Conservation (phyloP, 2,888 invertebrate genomes). For the Pegoplata infirma region DNA sequence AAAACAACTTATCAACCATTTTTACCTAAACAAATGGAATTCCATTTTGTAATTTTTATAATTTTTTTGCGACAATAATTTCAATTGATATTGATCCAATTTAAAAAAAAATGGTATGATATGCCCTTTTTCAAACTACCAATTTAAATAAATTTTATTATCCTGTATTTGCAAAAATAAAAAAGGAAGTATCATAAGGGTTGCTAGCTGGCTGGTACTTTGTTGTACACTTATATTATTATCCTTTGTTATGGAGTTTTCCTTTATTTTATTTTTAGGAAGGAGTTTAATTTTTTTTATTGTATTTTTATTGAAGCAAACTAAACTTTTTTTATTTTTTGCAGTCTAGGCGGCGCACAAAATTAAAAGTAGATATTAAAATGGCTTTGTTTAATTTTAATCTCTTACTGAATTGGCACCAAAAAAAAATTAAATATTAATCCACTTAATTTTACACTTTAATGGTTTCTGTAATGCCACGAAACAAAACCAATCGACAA, state of each 20-base stretch:
- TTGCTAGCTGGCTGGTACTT: not conserved
- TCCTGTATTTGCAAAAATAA: not conserved
- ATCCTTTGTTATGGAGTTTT: not conserved
- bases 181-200: not conserved
- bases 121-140: not conserved
- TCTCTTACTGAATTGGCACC: not conserved
- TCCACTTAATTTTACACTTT: conserved; percentile 12
- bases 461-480: not conserved
- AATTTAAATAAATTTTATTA: not conserved
- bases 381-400: not conserved
- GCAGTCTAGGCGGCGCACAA: too few relatives aligned
- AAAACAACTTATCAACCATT: too few relatives aligned
- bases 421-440: conserved; percentile 8
- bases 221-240: not conserved
- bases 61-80: too few relatives aligned
- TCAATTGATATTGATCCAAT: too few relatives aligned
- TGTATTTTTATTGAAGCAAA: too few relatives aligned
- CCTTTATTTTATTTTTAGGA: not conserved
- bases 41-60: too few relatives aligned
- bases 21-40: too few relatives aligned
- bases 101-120: not conserved
- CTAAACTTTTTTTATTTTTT: too few relatives aligned
- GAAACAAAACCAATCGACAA: not conserved
- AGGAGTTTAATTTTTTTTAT: not conserved
- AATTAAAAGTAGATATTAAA: too few relatives aligned